Conservation (phyloP, 2,113 vertebrate genomes). For the Lonchura striata region DNA sequence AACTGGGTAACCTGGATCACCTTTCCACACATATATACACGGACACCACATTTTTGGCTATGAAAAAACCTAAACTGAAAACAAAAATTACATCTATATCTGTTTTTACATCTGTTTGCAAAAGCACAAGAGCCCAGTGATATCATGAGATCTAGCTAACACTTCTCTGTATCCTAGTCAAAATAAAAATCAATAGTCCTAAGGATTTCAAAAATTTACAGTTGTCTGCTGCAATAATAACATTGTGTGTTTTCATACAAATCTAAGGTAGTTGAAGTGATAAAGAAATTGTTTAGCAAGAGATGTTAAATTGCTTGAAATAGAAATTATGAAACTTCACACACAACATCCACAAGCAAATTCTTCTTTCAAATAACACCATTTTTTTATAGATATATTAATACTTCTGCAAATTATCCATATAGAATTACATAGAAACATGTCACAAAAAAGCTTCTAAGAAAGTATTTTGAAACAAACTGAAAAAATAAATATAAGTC, state of each 20-base stretch:
- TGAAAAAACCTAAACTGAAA: neutral
- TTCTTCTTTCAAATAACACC: neutral
- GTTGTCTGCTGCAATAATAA: neutral
- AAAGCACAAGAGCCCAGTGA: neutral
- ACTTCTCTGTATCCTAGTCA: neutral
- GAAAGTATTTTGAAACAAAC: neutral
- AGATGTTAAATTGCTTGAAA: neutral
- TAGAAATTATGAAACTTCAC: neutral
- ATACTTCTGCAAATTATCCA: neutral
- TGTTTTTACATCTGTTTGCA: neutral
- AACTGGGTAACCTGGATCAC: neutral
- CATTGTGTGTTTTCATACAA: neutral
- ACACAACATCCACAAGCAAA: neutral
- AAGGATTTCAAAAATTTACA: neutral
- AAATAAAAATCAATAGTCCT: neutral
- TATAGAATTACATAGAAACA: neutral
- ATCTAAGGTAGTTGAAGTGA: neutral
- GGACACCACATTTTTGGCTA: neutral
- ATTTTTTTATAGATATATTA: neutral
- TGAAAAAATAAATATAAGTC: neutral
- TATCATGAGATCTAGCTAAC: neutral
- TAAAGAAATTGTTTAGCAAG: neutral
- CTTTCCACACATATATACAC: neutral
- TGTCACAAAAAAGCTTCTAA: neutral
- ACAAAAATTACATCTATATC: rapidly evolving